These are phyloP conservation scores for Ardeotis arabs DNA, from an alignment of 2,113 vertebrate genomes.

Conservation along the genomic window DNA sequence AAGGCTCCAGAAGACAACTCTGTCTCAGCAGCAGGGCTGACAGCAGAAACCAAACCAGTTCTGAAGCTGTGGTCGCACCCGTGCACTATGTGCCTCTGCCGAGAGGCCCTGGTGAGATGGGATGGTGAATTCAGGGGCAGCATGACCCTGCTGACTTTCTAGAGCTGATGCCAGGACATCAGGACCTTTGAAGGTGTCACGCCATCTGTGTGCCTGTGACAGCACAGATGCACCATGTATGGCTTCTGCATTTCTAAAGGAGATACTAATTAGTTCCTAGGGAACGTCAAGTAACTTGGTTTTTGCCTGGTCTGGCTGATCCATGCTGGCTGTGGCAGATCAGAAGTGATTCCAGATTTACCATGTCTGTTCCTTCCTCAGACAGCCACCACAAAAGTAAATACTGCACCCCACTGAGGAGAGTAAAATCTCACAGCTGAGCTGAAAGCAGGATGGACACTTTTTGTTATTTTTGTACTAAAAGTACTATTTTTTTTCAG, in stretches of 20 bases:
- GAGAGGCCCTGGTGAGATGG: neutral
- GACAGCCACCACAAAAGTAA: neutral
- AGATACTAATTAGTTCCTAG: neutral
- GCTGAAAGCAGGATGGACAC: neutral
- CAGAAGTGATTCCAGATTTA: neutral
- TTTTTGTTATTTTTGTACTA: neutral
- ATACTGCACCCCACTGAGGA: neutral
- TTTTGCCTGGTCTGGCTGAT: neutral
- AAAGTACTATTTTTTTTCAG: neutral
- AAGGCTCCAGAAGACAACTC: neutral
- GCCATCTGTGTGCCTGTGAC: neutral
- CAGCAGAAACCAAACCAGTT: neutral
- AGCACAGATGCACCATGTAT: neutral
- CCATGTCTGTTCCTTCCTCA: neutral
- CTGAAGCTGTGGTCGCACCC: neutral
- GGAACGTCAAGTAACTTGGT: neutral
- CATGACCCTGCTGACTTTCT: neutral
- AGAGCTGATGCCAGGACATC: neutral
- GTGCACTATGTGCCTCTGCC: rapidly evolving
- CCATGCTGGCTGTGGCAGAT: neutral
- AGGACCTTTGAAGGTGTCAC: neutral
- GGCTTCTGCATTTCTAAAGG: neutral
- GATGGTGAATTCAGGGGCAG: neutral
- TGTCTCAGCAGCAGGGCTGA: neutral
- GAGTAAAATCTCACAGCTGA: neutral